A percentile compares a stretch with the other conserved stretches of the same genome.
These are phyloP conservation scores for human DNA, from an alignment of 2,113 vertebrate genomes.

Conservation along the genomic window GRCh38 chr6:30903001-30903500, in stretches of 20 bases:
- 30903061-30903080: not conserved
- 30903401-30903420: not conserved
- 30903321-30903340: slow-evolving; percentile 7
- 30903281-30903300: not conserved
- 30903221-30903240: not conserved
- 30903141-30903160: not conserved
- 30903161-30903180: not conserved
- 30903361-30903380: not conserved
- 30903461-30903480: not conserved
- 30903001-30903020: not conserved
- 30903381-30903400: not conserved
- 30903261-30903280: not conserved
- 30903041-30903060: not conserved
- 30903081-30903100: not conserved
- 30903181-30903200: not conserved
- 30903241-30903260: not conserved
- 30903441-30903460: not conserved
- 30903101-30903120: not conserved
- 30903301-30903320: not conserved
- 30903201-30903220: not conserved
- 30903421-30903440: not conserved
- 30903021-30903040: not conserved
- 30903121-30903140: not conserved
- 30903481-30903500: not conserved
- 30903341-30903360: not conserved